A percentile compares a stretch with the other conserved stretches of the same genome.
Evolutionary conservation across 2,888 invertebrate species (phyloP).

Genomic region (Rotaria socialis): DNA sequence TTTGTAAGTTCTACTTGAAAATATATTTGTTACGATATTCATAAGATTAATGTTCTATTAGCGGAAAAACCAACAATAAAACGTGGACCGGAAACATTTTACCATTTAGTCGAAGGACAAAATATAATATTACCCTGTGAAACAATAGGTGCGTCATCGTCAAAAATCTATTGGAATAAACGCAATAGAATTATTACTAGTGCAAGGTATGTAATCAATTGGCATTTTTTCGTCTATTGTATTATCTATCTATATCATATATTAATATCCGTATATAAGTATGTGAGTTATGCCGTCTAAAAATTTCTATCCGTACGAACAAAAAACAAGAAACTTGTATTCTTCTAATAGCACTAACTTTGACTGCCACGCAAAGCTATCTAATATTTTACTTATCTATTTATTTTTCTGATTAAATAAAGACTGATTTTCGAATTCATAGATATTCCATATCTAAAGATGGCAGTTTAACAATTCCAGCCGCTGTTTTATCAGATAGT

Average conservation of each 20-base stretch:
- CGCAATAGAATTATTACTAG: constrained; percentile 69
- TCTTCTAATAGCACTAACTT: no score
- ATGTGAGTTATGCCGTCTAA: background rate
- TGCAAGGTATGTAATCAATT: constrained; percentile 61
- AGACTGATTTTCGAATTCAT: no score
- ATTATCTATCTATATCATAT: background rate
- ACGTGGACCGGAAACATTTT: constrained; percentile 47
- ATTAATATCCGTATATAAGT: background rate
- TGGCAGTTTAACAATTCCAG: constrained; percentile 50
- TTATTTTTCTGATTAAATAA: no score
- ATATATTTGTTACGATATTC: background rate
- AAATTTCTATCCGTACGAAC: background rate
- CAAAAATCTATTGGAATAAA: constrained; percentile 78
- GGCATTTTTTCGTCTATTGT: background rate
- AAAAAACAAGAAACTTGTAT: no score
- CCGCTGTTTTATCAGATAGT: constrained; percentile 78
- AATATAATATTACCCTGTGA: constrained; percentile 70
- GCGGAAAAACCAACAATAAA: constrained; percentile 45
- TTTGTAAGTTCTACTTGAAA: constrained; percentile 64
- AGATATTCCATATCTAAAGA: constrained; percentile 42
- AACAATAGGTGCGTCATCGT: constrained; percentile 91
- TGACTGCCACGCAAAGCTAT: no score
- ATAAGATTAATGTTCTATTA: background rate
- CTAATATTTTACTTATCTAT: no score
- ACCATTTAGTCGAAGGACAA: constrained; percentile 54